phyloP scores from a whole-genome alignment of 2,113 vertebrate species.

The Heterocephalus glaber region DNA sequence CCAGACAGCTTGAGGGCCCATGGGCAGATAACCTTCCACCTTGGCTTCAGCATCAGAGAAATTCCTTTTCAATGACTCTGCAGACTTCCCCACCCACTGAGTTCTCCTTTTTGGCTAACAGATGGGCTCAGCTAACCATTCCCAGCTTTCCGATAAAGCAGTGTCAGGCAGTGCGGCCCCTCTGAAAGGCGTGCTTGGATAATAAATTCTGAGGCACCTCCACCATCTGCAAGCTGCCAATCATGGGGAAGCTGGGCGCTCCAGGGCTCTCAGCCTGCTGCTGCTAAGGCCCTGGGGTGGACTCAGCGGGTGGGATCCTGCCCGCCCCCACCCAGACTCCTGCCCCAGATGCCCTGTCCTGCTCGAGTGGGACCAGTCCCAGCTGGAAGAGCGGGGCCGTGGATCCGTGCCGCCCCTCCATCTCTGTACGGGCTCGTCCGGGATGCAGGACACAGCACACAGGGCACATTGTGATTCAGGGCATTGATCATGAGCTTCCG shows the following conservation, averaged over 20 bases:
- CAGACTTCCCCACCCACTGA: conserved; percentile 52
- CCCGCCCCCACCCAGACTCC: neutral
- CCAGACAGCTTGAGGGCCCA: neutral
- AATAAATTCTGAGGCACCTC: conserved; percentile 67
- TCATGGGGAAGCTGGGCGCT: conserved; percentile 50
- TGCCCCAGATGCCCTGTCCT: neutral
- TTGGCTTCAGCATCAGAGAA: conserved; percentile 52
- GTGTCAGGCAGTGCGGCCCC: conserved; percentile 55
- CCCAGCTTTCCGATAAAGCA: conserved; percentile 67
- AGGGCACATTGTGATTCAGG: neutral
- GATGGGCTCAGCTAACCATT: conserved; percentile 49
- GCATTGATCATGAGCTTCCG: rapidly evolving
- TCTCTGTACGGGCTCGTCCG: rapidly evolving
- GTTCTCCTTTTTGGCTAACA: conserved; percentile 48
- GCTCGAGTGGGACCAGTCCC: neutral
- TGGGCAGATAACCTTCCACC: neutral
- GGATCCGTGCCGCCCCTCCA: neutral
- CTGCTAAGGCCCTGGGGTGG: neutral
- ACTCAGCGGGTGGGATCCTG: neutral
- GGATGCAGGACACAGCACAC: neutral
- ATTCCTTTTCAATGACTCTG: conserved; percentile 70
- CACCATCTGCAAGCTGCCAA: conserved; percentile 71
- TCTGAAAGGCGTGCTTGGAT: conserved; percentile 33
- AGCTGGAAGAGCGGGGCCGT: rapidly evolving
- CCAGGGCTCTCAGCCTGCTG: conserved; percentile 56